Percentiles rank a stretch among this genome's conserved stretches.
phyloP scores from a whole-genome alignment of 2,888 invertebrate genomes.

The Drosophila pegasa region DNA sequence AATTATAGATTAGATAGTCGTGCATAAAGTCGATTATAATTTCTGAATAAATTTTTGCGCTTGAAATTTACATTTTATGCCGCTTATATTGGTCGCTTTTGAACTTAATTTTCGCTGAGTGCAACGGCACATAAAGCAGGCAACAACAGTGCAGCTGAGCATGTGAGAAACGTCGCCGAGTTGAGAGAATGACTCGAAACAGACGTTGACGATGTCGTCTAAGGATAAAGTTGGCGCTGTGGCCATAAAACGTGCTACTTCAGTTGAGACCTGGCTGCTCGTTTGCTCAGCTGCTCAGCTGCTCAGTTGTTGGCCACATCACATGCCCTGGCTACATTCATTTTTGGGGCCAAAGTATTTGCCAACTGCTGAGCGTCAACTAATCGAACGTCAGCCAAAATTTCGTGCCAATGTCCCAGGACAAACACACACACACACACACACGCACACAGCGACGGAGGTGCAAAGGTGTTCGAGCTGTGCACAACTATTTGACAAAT shows the following conservation, averaged over 20 bases:
- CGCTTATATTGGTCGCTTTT: background rate
- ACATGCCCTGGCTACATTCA: constrained; percentile 55
- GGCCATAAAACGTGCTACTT: constrained; percentile 70
- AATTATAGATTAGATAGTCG: too few relatives aligned
- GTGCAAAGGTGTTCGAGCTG: constrained; percentile 55
- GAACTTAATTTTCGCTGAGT: constrained; percentile 1
- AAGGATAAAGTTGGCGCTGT: constrained; percentile 70
- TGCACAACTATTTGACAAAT: constrained; percentile 74
- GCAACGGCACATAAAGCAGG: constrained; percentile 65
- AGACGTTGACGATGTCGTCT: constrained; percentile 57
- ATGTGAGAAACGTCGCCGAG: constrained; percentile 58
- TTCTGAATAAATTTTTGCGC: too few relatives aligned
- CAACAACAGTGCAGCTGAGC: constrained; percentile 63
- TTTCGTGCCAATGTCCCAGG: constrained; percentile 37
- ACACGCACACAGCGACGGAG: background rate
- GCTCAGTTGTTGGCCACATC: constrained; percentile 43
- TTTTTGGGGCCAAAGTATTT: constrained; percentile 66
- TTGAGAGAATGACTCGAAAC: constrained; percentile 55
- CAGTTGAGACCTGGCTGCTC: constrained; percentile 9
- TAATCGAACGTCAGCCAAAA: constrained; percentile 68
- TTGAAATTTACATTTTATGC: background rate
- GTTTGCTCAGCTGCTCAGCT: constrained; percentile 6
- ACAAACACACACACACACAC: constrained; percentile 5
- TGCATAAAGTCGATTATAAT: too few relatives aligned
- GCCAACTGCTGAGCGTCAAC: constrained; percentile 61